phyloP scores from a whole-genome alignment of 2,113 vertebrate genomes.

The Apus apus region DNA sequence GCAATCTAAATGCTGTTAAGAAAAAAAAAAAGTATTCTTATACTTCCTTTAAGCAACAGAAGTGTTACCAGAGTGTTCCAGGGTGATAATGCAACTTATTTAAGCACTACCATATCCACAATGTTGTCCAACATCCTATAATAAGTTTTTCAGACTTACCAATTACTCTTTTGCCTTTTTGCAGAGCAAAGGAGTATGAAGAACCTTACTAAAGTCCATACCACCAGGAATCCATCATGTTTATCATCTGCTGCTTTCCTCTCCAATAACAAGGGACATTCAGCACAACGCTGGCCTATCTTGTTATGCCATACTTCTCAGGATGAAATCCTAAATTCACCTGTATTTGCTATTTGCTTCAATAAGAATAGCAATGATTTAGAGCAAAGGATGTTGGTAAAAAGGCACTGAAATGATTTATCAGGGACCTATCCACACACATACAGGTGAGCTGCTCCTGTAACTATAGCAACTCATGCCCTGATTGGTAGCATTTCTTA shows the following conservation, averaged over 20 bases:
- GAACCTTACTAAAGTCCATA: background rate
- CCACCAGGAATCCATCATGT: background rate
- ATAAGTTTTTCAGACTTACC: background rate
- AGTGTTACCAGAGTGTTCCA: background rate
- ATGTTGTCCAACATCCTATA: background rate
- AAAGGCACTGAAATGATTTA: background rate
- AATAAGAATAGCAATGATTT: background rate
- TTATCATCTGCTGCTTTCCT: background rate
- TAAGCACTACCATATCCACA: background rate
- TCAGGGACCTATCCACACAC: background rate
- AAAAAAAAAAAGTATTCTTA: background rate
- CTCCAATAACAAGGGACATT: background rate
- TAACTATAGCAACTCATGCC: accelerated
- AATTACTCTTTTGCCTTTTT: background rate
- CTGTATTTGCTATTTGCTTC: background rate
- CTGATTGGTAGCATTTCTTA: background rate
- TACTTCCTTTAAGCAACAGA: background rate
- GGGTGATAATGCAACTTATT: accelerated
- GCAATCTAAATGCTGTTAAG: background rate
- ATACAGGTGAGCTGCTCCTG: background rate
- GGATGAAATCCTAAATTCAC: background rate
- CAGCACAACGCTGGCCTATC: background rate
- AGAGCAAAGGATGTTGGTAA: background rate
- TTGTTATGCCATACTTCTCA: background rate
- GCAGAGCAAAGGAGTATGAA: background rate